Conservation (phyloP, 2,113 vertebrate genomes). For the Picathartes gymnocephalus region DNA sequence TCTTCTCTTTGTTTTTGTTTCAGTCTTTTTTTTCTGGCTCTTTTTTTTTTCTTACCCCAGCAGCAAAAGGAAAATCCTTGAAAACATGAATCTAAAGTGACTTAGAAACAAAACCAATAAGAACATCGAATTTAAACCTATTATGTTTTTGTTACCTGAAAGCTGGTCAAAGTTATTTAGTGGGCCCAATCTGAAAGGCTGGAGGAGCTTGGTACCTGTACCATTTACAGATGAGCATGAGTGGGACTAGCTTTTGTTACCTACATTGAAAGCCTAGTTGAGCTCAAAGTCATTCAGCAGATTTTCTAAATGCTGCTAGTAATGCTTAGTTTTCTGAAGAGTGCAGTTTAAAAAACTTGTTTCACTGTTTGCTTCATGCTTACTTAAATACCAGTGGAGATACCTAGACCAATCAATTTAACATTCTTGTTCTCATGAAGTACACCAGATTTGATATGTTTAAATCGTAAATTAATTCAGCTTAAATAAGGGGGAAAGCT, state of each 20-base stretch:
- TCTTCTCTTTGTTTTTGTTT: background rate
- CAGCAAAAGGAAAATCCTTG: background rate
- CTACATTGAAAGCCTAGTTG: background rate
- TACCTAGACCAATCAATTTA: background rate
- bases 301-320: background rate
- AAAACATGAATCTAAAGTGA: background rate
- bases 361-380: background rate
- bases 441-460: background rate
- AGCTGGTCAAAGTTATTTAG: background rate
- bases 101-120: background rate
- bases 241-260: background rate
- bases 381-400: background rate
- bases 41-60: background rate
- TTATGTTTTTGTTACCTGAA: background rate
- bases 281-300: background rate
- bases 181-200: background rate
- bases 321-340: background rate
- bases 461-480: background rate
- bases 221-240: background rate
- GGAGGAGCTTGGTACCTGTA: background rate
- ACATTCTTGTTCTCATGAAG: background rate
- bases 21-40: background rate
- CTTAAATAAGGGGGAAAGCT: background rate
- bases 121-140: background rate
- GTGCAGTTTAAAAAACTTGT: background rate